Conservation (phyloP, 2,797 vertebrate genomes). For the Amphiprion clarkii region DNA sequence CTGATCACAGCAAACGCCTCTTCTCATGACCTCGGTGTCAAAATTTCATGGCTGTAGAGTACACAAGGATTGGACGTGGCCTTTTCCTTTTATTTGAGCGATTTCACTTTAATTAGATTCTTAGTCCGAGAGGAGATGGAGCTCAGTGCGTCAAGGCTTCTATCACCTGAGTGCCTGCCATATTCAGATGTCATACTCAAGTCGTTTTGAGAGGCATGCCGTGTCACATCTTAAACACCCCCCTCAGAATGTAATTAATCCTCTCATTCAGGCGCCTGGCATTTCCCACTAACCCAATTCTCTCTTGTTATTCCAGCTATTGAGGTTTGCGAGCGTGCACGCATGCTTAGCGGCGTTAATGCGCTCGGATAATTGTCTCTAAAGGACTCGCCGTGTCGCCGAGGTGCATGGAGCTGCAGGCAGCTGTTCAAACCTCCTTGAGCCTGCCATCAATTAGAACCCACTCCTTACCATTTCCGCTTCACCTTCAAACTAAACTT, state of each 20-base stretch:
- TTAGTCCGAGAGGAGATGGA: slow-evolving; percentile 36
- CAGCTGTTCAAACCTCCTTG: slow-evolving; percentile 73
- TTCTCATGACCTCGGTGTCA: slow-evolving; percentile 25
- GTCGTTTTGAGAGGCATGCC: slow-evolving; percentile 46
- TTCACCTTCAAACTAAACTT: slow-evolving; percentile 77
- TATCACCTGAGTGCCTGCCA: slow-evolving; percentile 52
- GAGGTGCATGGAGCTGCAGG: slow-evolving; percentile 50
- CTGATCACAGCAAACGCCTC: slow-evolving; percentile 35
- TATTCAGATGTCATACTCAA: slow-evolving; percentile 51
- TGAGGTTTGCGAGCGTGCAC: slow-evolving; percentile 44
- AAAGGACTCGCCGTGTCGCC: slow-evolving; percentile 53
- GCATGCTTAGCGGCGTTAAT: slow-evolving; percentile 65
- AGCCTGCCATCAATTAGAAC: slow-evolving; percentile 74
- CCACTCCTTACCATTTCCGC: slow-evolving; percentile 47
- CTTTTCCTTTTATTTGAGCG: slow-evolving; percentile 61
- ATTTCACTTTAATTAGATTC: slow-evolving; percentile 71
- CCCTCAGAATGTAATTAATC: slow-evolving; percentile 72
- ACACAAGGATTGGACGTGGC: slow-evolving; percentile 47
- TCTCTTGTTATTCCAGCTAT: slow-evolving; percentile 66
- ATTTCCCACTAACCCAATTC: slow-evolving; percentile 52
- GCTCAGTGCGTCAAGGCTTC: slow-evolving; percentile 24
- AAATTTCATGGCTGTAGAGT: slow-evolving; percentile 16
- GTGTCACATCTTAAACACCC: slow-evolving; percentile 67
- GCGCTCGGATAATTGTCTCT: slow-evolving; percentile 67
- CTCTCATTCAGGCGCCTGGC: slow-evolving; percentile 65